Base-by-base conservation (phyloP, 1,140 invertebrate genomes). In the Copidosoma floridanum region DNA sequence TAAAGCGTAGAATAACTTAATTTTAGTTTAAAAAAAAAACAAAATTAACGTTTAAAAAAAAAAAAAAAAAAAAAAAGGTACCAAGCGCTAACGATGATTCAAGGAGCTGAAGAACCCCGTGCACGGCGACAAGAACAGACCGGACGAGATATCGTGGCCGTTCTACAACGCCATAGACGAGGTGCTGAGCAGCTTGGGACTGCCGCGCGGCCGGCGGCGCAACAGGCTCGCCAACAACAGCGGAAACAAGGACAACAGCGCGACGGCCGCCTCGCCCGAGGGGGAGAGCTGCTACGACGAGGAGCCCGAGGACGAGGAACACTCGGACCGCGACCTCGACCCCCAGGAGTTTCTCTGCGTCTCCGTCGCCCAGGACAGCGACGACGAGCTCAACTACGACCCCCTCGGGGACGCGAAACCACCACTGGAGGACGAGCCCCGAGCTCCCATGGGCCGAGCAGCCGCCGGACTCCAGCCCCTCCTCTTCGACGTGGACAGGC, bases 111-210 rank as follows among this genome's bases (percentile, higher is more conserved):
- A 69, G 65, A 72, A 76, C 66, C 71, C 72, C 46, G 69, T 71
- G 4, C 68, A 72, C 64, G 73, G 71, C 4, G 71, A 72, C 61
- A 76, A 71, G 66, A 78, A 75, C 65, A 71, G 69, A 37, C 67
- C 69, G 21, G 66, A 77, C 65, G 74, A 75, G 63, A 67, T 76
- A 35, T 76, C 72, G 3, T 72, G 68, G 72, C 73, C 72, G 41
- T 77, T 76, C 63, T 77, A 73, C 66, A 64, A 55, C 27, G 73
- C 70, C 35, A 72, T 73, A 63, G 74, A 73, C 63, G 71, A 74
- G 47, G 63, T 75, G 46, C 61, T 77, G 16, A 67, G 68, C 23
- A 57, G 32, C n/a, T 6, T 48, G 6, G 20, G 16, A 2, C 6
- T 37, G 6, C 23, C 29, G 1, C 50, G 1, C 3, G 14, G 4